Conservation (phyloP, 2,797 vertebrate genomes). For the Agapornis canus region DNA sequence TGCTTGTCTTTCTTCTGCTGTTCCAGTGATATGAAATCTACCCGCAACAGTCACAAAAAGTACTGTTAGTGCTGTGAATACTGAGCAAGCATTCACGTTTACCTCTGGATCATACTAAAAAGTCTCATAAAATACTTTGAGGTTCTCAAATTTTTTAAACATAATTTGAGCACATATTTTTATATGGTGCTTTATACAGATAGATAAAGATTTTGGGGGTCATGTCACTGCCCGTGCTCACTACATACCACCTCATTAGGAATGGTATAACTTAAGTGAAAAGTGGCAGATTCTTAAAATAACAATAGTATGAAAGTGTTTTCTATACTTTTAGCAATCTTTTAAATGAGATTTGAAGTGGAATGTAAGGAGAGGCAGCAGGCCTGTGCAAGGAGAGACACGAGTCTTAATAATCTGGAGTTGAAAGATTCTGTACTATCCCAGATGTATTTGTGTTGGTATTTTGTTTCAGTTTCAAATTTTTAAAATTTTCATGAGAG, state of each 20-base stretch:
- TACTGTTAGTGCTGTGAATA: neutral
- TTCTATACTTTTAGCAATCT: neutral
- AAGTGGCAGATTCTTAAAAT: neutral
- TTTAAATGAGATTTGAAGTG: neutral
- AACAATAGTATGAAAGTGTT: neutral
- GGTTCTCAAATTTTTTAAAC: neutral
- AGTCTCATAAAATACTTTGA: neutral
- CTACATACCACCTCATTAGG: neutral
- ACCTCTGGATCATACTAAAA: neutral
- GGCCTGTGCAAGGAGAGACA: neutral
- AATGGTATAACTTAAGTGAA: neutral
- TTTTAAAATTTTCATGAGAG: neutral
- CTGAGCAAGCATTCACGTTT: neutral
- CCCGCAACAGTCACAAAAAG: neutral
- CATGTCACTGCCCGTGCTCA: neutral
- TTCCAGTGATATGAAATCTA: neutral
- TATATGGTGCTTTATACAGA: neutral
- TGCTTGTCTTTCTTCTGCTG: neutral
- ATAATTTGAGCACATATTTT: neutral
- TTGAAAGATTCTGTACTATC: neutral
- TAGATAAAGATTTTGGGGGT: neutral
- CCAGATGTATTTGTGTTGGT: neutral
- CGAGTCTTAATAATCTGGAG: neutral
- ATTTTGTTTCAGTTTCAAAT: neutral
- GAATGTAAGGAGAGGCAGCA: neutral